Base-by-base conservation (phyloP, 2,888 invertebrate genomes). In the Caradrina kadenii region DNA sequence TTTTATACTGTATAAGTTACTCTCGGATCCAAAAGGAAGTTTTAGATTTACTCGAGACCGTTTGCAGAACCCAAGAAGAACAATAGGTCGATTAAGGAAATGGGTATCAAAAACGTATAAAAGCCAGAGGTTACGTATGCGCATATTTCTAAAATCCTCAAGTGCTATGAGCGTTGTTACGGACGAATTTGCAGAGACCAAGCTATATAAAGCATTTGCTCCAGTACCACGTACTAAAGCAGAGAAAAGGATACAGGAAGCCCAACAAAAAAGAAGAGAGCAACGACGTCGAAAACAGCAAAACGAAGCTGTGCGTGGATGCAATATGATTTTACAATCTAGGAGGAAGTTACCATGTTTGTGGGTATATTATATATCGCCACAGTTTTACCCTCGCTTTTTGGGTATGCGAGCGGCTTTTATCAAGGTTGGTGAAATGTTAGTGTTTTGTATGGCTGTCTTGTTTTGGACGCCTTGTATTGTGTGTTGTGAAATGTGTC, bases 381-480 rank as follows among this genome's bases (percentile, higher is more conserved):
- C 93, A 21, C 64, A 75, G n/a, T 79, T 89, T 48, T 93, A 93
- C 72, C 91, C 91, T 2, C 90, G 90, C 52, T 93, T 87, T 77
- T 84, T 93, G 39, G 81, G 86, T 69, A 78, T 87, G 15, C 17
- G 91, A 26, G 11, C 26, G 11, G 85, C 88, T 69, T 70, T 86
- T 48, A 85, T 69, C 6, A 87, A 86, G 61, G 84, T 90, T 53
- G 54, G 69, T 22, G 76, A 91, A 45, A 26, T 92, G 63, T 45
- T 86, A 6, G 7, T 92, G 73, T 91, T 90, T 80, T 76, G 82
- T 35, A 61, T 86, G n/a, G 91, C 91, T n/a, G 53, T 91, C 19
- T n/a, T 82, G 0, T 70, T 87, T 71, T 92, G 91, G 92, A 88
- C 89, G 10, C 92, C 92, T 39, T 92, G 92, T 87, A 89, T 93